Evolutionary conservation across 2,888 invertebrate genomes (phyloP).

Genomic region (Acholoe squamosa): DNA sequence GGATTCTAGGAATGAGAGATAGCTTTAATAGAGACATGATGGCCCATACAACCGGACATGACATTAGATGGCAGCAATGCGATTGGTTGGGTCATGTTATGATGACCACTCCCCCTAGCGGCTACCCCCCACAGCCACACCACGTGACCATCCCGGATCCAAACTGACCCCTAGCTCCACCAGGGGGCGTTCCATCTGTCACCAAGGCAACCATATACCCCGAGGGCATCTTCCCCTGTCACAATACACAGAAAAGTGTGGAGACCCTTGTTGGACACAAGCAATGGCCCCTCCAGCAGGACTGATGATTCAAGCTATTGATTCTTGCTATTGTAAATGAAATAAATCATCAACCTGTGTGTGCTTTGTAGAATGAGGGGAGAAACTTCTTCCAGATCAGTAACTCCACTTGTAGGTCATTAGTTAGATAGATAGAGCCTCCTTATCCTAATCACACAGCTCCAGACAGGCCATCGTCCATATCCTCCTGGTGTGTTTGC

Average conservation of each 20-base stretch:
- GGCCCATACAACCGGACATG: neutral
- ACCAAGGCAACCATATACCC: conserved; percentile 22
- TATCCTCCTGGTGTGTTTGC: too few relatives aligned
- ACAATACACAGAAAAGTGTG: conserved; percentile 6
- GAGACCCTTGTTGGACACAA: neutral
- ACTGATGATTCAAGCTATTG: conserved; percentile 22
- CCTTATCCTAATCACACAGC: too few relatives aligned
- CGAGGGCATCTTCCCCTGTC: neutral
- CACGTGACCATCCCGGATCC: conserved; percentile 40
- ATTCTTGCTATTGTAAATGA: conserved; percentile 22
- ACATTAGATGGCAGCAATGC: neutral
- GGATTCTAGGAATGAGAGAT: too few relatives aligned
- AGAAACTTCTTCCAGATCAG: neutral
- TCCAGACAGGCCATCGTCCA: too few relatives aligned
- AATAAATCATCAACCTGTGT: neutral
- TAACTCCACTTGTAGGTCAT: neutral
- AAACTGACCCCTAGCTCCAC: conserved; percentile 4
- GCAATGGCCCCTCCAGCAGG: neutral
- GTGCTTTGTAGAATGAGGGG: neutral
- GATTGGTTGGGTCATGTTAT: conserved; percentile 31
- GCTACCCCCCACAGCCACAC: neutral
- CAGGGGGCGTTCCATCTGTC: conserved; percentile 20
- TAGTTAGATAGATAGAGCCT: too few relatives aligned
- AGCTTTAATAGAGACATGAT: neutral
- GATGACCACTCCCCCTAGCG: neutral